Percentiles rank a stretch among this genome's conserved stretches.
Evolutionary conservation across 2,888 invertebrate species (phyloP).

Genomic region (Aproaerema taeniolella): DNA sequence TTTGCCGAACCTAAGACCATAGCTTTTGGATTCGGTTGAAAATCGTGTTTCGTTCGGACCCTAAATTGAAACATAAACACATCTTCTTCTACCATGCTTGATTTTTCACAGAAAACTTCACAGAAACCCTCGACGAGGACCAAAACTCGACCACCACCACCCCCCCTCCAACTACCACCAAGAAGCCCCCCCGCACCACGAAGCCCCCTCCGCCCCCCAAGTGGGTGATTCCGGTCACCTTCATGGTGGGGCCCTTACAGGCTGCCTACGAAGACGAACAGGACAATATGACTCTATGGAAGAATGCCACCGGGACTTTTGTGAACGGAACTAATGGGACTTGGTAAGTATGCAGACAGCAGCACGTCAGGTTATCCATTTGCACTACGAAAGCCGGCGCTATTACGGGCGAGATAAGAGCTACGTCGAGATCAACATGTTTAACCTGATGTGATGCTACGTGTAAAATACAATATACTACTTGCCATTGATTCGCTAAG

Average conservation of each 20-base stretch:
- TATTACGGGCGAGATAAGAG: too few species aligned
- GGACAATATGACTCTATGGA: conserved; percentile 48
- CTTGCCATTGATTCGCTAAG: too few species aligned
- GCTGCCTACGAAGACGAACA: conserved; percentile 62
- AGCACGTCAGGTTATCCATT: too few species aligned
- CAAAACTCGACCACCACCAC: conserved; percentile 50
- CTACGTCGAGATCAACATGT: too few species aligned
- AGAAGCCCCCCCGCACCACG: conserved; percentile 32
- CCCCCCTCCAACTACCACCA: conserved; percentile 40
- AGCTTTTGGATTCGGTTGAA: too few species aligned
- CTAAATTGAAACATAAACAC: background rate
- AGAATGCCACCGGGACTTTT: conserved; percentile 42
- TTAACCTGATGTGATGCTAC: too few species aligned
- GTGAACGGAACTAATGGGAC: conserved; percentile 62
- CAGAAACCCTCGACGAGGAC: conserved; percentile 59
- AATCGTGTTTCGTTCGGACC: too few species aligned
- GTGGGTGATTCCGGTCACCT: conserved; percentile 89
- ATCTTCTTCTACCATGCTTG: too few species aligned
- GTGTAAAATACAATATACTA: too few species aligned
- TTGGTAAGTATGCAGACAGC: too few species aligned
- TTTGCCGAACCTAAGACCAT: too few species aligned
- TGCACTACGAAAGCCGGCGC: too few species aligned
- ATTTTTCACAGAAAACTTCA: conserved; percentile 75
- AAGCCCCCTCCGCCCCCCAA: conserved; percentile 57
- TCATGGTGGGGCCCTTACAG: conserved; percentile 80